Conservation (phyloP, 2,113 vertebrate genomes). For the Chelonoidis abingdonii region DNA sequence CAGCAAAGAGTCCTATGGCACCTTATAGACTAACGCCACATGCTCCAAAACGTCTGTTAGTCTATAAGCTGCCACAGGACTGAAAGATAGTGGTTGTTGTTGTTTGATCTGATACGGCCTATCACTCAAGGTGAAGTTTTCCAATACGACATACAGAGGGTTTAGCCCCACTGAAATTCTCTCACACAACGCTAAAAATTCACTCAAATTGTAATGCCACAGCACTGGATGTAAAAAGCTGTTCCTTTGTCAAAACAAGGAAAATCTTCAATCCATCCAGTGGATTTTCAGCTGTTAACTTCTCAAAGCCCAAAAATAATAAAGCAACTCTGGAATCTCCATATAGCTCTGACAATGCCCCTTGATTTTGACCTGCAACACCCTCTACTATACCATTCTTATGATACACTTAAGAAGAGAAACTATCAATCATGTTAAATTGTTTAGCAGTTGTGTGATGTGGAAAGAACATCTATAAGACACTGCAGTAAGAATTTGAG, state of each 20-base stretch:
- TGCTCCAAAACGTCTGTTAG: no score
- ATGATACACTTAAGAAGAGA: not conserved
- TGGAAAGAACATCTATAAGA: not conserved
- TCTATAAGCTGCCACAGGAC: no score
- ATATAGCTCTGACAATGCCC: not conserved
- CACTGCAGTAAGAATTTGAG: not conserved
- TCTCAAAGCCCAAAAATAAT: not conserved
- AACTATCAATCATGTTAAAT: not conserved
- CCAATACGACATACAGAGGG: not conserved
- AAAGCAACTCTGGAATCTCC: not conserved
- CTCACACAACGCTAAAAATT: not conserved
- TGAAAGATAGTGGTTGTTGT: not conserved
- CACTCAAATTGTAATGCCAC: not conserved
- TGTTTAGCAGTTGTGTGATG: not conserved
- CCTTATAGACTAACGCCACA: no score
- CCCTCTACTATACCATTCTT: not conserved
- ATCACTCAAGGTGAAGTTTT: not conserved
- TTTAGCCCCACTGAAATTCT: not conserved
- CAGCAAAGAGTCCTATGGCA: no score
- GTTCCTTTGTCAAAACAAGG: not conserved
- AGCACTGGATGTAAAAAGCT: not conserved
- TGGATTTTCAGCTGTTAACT: not conserved
- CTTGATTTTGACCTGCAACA: not conserved
- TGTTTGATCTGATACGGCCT: not conserved
- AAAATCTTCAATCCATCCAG: not conserved